A percentile compares a stretch with the other conserved stretches of the same genome.
These are phyloP conservation scores for Cyphomyrus discorhynchus DNA, from an alignment of 2,113 vertebrate genomes.

Conservation along the genomic window DNA sequence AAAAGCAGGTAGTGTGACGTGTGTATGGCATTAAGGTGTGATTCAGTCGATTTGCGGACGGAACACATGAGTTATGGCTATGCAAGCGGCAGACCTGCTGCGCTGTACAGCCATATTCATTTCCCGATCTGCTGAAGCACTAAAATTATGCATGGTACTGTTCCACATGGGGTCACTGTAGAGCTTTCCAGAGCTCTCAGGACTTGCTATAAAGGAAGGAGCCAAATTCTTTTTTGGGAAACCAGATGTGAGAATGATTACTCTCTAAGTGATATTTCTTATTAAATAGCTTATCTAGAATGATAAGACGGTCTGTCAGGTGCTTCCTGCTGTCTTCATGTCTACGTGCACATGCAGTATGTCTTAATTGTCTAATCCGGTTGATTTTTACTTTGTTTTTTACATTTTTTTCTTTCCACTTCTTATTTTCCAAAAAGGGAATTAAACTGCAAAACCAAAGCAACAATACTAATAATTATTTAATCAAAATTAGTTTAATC, in stretches of 20 bases:
- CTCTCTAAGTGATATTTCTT: background rate
- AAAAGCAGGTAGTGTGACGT: background rate
- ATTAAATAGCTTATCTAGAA: conserved; percentile 6
- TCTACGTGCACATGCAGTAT: background rate
- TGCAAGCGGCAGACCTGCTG: background rate
- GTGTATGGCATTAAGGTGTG: background rate
- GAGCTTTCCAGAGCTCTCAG: background rate
- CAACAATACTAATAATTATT: background rate
- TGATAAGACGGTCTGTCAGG: background rate
- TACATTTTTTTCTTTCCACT: background rate
- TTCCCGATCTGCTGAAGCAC: background rate
- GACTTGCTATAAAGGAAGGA: background rate
- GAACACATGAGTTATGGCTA: background rate
- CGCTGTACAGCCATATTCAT: background rate
- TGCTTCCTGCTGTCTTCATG: background rate
- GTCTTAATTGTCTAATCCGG: background rate
- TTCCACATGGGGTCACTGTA: conserved; percentile 20
- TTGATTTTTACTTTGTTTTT: background rate
- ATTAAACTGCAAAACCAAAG: background rate
- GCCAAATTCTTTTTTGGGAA: background rate
- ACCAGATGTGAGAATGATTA: conserved; percentile 1
- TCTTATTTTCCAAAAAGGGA: background rate
- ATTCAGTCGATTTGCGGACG: background rate
- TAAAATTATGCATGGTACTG: background rate
- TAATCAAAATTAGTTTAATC: background rate